A percentile compares a stretch with the other conserved stretches of the same genome.
phyloP scores from a whole-genome alignment of 1,140 invertebrate genomes.

The Drosophila elegans region DNA sequence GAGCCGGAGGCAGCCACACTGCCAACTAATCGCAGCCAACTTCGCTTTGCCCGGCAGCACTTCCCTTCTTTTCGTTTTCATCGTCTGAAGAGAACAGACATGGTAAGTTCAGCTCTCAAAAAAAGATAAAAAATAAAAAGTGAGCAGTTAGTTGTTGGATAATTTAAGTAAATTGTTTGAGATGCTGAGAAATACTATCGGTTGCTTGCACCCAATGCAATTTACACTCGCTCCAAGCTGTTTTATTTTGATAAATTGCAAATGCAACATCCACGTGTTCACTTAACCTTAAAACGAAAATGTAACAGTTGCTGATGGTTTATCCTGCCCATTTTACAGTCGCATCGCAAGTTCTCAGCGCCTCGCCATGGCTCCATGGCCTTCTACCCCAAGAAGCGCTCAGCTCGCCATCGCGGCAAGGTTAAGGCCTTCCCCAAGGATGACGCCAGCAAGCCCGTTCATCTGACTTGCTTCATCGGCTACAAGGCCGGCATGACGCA shows the following conservation, averaged over 20 bases:
- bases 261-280: slow-evolving; percentile 11
- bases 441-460: slow-evolving; percentile 97
- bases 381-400: slow-evolving; percentile 99
- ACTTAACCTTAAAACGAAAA: slow-evolving; percentile 17
- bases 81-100: slow-evolving; percentile 79
- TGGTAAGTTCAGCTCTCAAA: slow-evolving; percentile 53
- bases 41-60: slow-evolving; percentile 19
- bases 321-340: slow-evolving; percentile 88
- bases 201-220: not conserved
- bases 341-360: slow-evolving; percentile 99
- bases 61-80: slow-evolving; percentile 79
- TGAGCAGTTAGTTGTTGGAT: not conserved
- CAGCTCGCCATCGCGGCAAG: slow-evolving; percentile 97
- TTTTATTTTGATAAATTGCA: not conserved
- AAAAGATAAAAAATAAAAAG: not conserved
- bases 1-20: not conserved
- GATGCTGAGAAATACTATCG: not conserved
- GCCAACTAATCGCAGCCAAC: slow-evolving; percentile 29
- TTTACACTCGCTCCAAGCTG: no score
- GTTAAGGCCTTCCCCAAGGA: slow-evolving; percentile 99
- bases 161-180: not conserved
- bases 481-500: slow-evolving; percentile 99
- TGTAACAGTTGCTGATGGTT: not conserved
- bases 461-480: slow-evolving; percentile 98
- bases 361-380: slow-evolving; percentile 99